Evolutionary conservation across 2,113 vertebrate species (phyloP).

Genomic region (Hydrochoerus hydrochaeris): DNA sequence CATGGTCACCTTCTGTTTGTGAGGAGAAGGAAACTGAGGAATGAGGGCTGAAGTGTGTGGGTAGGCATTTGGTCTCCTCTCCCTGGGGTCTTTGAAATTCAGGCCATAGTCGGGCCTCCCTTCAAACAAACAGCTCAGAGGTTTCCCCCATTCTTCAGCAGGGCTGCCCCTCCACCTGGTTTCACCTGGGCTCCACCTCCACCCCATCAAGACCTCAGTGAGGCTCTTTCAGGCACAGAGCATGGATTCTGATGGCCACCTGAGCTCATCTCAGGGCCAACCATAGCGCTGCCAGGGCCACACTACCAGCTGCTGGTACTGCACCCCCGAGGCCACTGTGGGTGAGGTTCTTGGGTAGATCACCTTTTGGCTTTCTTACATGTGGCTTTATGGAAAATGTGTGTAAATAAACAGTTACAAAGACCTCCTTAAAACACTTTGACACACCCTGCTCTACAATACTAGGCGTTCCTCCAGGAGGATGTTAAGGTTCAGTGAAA

Average conservation of each 20-base stretch:
- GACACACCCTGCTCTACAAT: neutral
- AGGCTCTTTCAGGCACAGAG: neutral
- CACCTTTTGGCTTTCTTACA: neutral
- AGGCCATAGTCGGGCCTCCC: neutral
- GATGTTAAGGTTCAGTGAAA: neutral
- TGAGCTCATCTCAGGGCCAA: neutral
- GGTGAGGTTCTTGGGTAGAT: neutral
- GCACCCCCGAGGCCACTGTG: neutral
- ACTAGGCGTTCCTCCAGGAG: neutral
- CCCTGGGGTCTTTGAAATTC: neutral
- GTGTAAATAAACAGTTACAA: neutral
- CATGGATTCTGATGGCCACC: fast-evolving
- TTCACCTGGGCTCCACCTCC: neutral
- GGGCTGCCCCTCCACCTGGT: neutral
- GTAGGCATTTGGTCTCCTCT: neutral
- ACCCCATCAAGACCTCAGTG: neutral
- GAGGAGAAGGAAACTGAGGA: neutral
- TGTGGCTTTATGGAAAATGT: neutral
- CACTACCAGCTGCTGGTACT: neutral
- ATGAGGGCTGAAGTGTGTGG: neutral
- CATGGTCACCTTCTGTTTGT: neutral
- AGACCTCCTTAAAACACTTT: neutral
- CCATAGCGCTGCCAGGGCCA: no score
- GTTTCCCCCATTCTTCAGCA: neutral
- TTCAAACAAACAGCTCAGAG: fast-evolving